phyloP scores from a whole-genome alignment of 2,113 vertebrate species.

The Thalassarche chlororhynchos region DNA sequence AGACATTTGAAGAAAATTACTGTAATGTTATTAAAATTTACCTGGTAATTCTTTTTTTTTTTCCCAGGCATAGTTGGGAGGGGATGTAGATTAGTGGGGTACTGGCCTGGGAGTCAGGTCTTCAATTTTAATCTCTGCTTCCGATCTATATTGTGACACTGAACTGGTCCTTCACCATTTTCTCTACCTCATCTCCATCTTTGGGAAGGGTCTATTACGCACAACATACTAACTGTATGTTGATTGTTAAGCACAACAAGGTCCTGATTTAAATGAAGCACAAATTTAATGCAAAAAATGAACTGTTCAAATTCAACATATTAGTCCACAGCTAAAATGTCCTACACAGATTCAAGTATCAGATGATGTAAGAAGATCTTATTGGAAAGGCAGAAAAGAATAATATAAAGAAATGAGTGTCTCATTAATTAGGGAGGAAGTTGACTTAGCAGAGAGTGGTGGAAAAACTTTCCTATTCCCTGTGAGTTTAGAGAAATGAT shows the following conservation, averaged over 20 bases:
- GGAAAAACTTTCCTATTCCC: not conserved
- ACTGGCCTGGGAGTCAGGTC: not conserved
- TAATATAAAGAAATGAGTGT: not conserved
- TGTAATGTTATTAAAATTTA: not conserved
- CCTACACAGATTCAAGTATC: not conserved
- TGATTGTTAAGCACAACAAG: not conserved
- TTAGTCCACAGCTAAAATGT: not conserved
- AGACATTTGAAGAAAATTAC: not conserved
- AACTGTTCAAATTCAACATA: not conserved
- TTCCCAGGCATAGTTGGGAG: not conserved
- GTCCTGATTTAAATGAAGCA: not conserved
- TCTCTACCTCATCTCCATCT: not conserved
- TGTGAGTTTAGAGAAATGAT: not conserved
- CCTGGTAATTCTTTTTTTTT: not conserved
- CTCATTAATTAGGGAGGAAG: not conserved
- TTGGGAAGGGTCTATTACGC: not conserved
- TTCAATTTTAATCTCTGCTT: not conserved
- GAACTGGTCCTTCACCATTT: not conserved
- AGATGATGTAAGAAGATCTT: not conserved
- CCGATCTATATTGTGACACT: not conserved
- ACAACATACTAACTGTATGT: fast-evolving
- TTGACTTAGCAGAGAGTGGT: not conserved
- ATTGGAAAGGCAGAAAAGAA: not conserved
- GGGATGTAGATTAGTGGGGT: not conserved
- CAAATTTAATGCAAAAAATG: not conserved